These are phyloP conservation scores for Procambarus clarkii DNA, from an alignment of 1,140 invertebrate genomes.

Conservation along the genomic window DNA sequence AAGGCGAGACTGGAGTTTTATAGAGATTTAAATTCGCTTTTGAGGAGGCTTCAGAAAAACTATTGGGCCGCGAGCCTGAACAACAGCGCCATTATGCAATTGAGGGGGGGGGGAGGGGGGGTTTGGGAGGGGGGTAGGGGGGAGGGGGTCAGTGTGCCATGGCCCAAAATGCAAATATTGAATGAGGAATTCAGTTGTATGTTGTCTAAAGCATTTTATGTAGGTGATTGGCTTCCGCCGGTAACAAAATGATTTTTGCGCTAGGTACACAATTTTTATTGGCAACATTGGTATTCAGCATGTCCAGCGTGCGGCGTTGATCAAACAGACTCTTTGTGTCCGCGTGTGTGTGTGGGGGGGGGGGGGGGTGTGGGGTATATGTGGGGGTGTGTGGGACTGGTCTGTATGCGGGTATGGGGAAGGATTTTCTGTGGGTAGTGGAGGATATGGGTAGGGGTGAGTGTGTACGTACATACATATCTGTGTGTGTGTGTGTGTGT, in stretches of 20 bases:
- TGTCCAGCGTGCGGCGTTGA: neutral
- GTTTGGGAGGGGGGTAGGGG: too few species aligned
- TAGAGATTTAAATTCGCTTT: neutral
- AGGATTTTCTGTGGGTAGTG: too few species aligned
- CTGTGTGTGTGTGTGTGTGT: neutral
- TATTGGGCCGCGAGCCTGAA: neutral
- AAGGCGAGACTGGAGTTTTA: too few species aligned
- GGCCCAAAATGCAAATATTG: neutral
- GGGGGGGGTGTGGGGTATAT: too few species aligned
- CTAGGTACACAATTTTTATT: neutral
- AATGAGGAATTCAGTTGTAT: constrained; percentile 6
- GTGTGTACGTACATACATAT: neutral
- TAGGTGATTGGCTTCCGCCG: neutral
- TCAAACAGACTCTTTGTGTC: neutral
- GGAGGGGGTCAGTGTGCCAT: neutral
- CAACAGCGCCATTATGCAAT: neutral
- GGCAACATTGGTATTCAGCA: neutral
- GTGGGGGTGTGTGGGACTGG: too few species aligned
- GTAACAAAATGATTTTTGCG: constrained; percentile 10
- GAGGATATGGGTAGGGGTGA: too few species aligned
- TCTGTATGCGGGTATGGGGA: too few species aligned
- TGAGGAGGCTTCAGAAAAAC: neutral
- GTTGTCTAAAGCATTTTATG: constrained; percentile 5
- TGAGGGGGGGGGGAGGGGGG: neutral
- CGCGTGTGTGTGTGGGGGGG: neutral